These are phyloP conservation scores for Dromas ardeola DNA, from an alignment of 2,113 vertebrate genomes.

Conservation along the genomic window DNA sequence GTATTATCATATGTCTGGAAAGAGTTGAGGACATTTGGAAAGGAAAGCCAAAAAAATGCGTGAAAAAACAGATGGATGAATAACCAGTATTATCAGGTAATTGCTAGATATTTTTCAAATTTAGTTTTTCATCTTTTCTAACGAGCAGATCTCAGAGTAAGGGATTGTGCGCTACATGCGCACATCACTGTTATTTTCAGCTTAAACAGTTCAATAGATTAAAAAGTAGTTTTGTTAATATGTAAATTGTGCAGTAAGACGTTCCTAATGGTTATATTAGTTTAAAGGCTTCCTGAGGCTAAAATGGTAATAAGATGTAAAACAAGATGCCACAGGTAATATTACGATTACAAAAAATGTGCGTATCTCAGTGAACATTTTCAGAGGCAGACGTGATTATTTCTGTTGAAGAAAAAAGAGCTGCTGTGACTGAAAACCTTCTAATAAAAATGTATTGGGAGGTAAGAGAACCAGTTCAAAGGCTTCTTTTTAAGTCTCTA, in stretches of 20 bases:
- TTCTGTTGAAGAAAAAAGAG: neutral
- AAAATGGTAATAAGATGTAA: neutral
- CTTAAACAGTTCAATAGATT: neutral
- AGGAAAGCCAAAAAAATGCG: fast-evolving
- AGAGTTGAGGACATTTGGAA: neutral
- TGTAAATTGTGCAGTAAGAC: neutral
- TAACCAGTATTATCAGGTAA: neutral
- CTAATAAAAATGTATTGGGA: neutral
- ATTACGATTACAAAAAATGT: neutral
- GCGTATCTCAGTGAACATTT: neutral
- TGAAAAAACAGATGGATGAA: neutral
- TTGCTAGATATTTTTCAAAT: neutral
- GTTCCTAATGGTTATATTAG: neutral
- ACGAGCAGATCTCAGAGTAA: neutral
- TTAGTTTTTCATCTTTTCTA: neutral
- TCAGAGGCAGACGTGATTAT: neutral
- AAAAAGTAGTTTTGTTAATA: neutral
- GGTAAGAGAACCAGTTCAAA: neutral
- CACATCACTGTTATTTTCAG: neutral
- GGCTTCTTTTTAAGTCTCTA: neutral
- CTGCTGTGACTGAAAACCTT: neutral
- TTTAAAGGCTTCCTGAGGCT: neutral
- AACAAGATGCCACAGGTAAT: neutral
- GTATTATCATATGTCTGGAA: neutral
- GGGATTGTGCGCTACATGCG: neutral